Base-by-base conservation (phyloP, 2,113 vertebrate species). In the Murina feae region DNA sequence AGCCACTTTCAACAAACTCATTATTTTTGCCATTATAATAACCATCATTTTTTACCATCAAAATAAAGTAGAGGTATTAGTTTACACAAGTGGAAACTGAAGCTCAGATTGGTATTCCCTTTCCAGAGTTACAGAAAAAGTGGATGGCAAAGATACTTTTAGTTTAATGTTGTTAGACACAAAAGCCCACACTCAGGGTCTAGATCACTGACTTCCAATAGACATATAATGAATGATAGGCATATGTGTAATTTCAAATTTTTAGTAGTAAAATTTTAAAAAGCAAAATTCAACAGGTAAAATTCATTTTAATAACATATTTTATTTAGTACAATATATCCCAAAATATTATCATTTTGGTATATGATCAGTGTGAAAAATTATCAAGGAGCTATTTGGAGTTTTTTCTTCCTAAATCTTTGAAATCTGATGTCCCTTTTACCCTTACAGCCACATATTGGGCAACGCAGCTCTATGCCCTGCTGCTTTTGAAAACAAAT, bases 401-500 rank as follows among this genome's bases (percentile, higher is more conserved):
- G 84, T 39, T 81, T 44, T 82, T 71, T 9, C 28, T 79, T 79
- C 37, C 35, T 63, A 78, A 32, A 60, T 78, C 72, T 90, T 90
- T 81, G 53, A 82, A 84, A 82, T 79, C 60, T 37, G 5, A 23
- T n/a, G 6, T 65, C 28, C 37, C 28, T 53, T 81, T 83, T 66
- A 47, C 25, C 42, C 49, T 75, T 44, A 85, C 0, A 39, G 35
- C 28, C 39, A 78, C 0, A 6, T 12, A 25, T 0, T 1, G 30
- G 58, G 55, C 32, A 63, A 60, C 37, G 32, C 58, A 66, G 51
- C 66, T 71, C 74, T 80, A 49, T 53, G 42, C 17, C n/a, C 20
- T 13, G 30, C 37, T 39, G 42, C 23, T 90, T 92, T 69, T 91
- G 44, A 96, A 93, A 81, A 21, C 83, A 95, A 92, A 37, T 25